A percentile compares a stretch with the other conserved stretches of the same genome.
Evolutionary conservation across 2,888 invertebrate species (phyloP).

Genomic region (Eudemis profundana): DNA sequence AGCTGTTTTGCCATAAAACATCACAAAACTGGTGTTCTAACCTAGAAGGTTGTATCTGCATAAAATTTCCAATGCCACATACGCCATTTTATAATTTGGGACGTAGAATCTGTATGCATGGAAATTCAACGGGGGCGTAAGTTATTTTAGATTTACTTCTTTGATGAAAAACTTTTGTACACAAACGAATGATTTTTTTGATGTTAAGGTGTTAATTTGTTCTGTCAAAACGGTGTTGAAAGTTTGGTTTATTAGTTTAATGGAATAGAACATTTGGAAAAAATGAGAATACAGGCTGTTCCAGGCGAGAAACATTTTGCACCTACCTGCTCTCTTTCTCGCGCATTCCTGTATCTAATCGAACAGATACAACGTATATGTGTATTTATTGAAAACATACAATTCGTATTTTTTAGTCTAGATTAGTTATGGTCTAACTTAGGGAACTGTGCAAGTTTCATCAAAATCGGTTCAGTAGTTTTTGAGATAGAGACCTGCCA

Average conservation of each 20-base stretch:
- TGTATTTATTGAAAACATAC: no score
- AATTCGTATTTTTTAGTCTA: no score
- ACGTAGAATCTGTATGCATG: not conserved
- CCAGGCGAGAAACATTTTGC: no score
- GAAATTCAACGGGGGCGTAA: conserved; percentile 30
- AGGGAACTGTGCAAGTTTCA: no score
- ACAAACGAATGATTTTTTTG: conserved; percentile 5
- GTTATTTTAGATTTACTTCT: conserved; percentile 31
- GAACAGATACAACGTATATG: no score
- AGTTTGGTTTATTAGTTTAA: conserved; percentile 3
- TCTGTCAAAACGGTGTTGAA: conserved; percentile 10
- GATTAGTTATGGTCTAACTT: no score
- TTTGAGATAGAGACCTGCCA: no score
- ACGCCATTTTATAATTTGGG: not conserved
- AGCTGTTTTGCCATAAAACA: conserved; percentile 56
- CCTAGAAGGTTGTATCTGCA: conserved; percentile 5
- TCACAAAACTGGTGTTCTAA: conserved; percentile 31
- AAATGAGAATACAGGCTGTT: not conserved
- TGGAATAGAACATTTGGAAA: not conserved
- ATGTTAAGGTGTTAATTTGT: conserved; percentile 12
- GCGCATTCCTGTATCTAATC: no score
- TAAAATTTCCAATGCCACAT: not conserved
- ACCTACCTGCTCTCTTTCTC: no score
- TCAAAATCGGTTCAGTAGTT: no score
- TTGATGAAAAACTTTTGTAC: conserved; percentile 21